Evolutionary conservation across 1,140 invertebrate genomes (phyloP), one percentile per base, ranked within the genome.

Genomic region (Leptoteleia sp.): DNA sequence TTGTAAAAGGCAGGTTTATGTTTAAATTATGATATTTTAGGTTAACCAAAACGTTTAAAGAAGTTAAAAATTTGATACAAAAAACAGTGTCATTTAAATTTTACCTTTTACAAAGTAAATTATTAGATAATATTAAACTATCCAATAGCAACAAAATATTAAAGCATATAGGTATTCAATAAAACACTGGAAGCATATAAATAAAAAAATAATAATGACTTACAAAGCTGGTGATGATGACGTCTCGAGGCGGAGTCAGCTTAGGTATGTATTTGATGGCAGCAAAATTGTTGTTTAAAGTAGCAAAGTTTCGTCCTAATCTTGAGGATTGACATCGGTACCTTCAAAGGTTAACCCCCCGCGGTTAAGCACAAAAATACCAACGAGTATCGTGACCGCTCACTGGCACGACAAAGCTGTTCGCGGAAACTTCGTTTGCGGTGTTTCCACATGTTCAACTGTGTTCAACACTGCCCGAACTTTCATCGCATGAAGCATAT

Each of bases 261-360:
- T 65, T 42, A 42, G 11, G 27, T 0, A 22, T 55, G 19, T 8
- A 55, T 62, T 55, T 48, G 0, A n/a, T 48, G 25, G 7, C 25
- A 38, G 47, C n/a, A 40, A 13, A 54, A 71, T 16, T 71, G 16
- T 8, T 62, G 38, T 64, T 64, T 40, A n/a, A 31, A 42, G 68
- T 62, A 45, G 57, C 22, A n/a, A n/a, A n/a, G n/a, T n/a, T n/a
- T n/a, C 16, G 42, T 22, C 54, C 55, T 1, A 33, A 22, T 54
- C 25, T 48, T 29, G 2, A 7, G 76, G 77, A 85, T 83, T 85
- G 85, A 85, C 85, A 84, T 84, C 84, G 85, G 84, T 68, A 61
- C 12, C 40, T 76, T 83, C 81, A 84, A 85, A 77, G 81, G 68
- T 81, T 40, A 40, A 55, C 67, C 81, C 78, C 85, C 85, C 27